Evolutionary conservation across 2,888 invertebrate genomes (phyloP), one percentile per base, ranked within the genome.

Genomic region (Chrysina gloriosa): DNA sequence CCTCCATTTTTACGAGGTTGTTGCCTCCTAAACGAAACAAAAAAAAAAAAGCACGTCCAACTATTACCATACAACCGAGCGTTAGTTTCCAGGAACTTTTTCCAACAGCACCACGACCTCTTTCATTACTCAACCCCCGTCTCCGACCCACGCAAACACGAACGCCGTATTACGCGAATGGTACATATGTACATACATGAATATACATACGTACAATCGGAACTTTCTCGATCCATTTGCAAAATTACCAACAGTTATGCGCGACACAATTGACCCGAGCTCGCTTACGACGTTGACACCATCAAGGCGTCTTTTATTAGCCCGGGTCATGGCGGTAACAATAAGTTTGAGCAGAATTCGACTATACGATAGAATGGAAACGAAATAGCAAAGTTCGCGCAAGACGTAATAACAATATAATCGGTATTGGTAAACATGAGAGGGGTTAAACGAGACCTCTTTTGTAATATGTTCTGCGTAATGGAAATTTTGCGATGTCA

Each of bases 251-350:
- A 9, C 4, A 5, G 25, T 14, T 39, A 25, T 7, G 19, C 25
- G 19, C 3, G 14, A 58, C 39, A 23, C 25, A 39, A 58, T 42
- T 58, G 58, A 58, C 58, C 58, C 58, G 25, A 58, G 39, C 58
- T 25, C 58, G n/a, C 23, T 39, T 45, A 63, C 27, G 64, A 31
- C 36, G 61, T 61, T 42, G 27, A 47, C 27, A 31, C 27, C 42
- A 31, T n/a, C 64, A 64, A 64, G 48, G 19, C 50, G 64, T 39
- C 48, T 64, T 64, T 50, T 36, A 64, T 48, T 64, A 23, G 23
- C 64, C 64, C 16, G 50, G 64, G 64, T 64, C 64, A 58, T 58
- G 64, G 64, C 50, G 11, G 25, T 19, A 31, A 63, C 63, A 63
- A 63, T 63, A 31, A 4, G 19, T 21, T 2, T 3, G 21, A 45